A percentile compares a stretch with the other conserved stretches of the same genome.
Evolutionary conservation across 2,113 vertebrate species (phyloP).

Genomic region (Narcine bancroftii): DNA sequence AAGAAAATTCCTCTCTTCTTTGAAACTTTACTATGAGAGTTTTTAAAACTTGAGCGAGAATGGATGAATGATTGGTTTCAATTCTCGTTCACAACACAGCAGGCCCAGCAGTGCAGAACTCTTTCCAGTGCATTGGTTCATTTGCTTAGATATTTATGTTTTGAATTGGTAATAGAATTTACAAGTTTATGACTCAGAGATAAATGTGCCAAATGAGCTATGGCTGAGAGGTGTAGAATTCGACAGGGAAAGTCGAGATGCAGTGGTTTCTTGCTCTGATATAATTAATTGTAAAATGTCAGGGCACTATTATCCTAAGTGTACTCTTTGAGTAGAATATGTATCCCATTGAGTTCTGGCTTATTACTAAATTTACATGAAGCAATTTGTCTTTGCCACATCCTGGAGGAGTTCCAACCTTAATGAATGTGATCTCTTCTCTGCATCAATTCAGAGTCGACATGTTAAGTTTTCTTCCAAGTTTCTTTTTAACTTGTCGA

Average conservation of each 20-base stretch:
- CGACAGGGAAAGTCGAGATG: neutral
- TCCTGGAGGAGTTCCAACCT: conserved; percentile 7
- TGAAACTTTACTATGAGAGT: no score
- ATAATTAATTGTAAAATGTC: neutral
- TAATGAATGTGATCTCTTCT: conserved; percentile 16
- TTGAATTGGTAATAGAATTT: no score
- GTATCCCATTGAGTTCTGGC: neutral
- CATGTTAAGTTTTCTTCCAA: neutral
- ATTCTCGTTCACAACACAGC: no score
- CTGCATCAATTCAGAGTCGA: conserved; percentile 13
- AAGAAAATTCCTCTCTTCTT: no score
- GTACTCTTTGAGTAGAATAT: neutral
- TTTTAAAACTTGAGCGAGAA: no score
- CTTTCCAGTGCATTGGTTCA: no score
- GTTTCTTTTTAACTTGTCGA: neutral
- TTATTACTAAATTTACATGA: conserved; percentile 3
- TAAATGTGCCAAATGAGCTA: no score
- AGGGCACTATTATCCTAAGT: neutral
- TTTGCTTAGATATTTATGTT: no score
- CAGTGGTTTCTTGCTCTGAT: neutral
- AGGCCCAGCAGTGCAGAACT: no score
- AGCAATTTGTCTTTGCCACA: conserved; percentile 15
- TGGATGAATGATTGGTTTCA: no score
- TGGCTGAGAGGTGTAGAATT: neutral
- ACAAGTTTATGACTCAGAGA: no score